These are phyloP conservation scores for Karalla daura DNA, from an alignment of 2,797 vertebrate species.

Conservation along the genomic window DNA sequence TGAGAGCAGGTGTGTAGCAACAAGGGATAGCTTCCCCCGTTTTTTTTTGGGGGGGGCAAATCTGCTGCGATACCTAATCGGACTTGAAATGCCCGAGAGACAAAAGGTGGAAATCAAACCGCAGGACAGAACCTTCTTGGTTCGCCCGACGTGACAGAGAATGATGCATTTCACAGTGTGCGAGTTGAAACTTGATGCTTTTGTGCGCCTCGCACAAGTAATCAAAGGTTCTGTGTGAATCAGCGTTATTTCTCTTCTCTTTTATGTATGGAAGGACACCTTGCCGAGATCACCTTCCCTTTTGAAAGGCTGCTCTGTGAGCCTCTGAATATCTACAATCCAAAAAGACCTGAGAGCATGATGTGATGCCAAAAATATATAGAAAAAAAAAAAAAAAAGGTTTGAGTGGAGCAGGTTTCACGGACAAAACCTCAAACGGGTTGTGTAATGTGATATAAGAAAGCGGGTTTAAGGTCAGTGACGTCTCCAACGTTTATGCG, in stretches of 20 bases:
- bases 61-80: constrained; percentile 23
- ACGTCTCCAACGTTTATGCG: too few relatives aligned
- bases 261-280: neutral
- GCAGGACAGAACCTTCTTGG: neutral
- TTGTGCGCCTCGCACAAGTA: neutral
- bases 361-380: neutral
- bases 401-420: neutral
- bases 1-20: neutral
- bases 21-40: neutral
- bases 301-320: neutral
- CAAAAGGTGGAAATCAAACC: constrained; percentile 14
- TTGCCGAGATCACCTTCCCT: neutral
- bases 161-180: neutral
- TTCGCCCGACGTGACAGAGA: neutral
- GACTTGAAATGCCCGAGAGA: constrained; percentile 13
- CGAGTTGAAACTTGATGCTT: neutral
- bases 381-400: too few relatives aligned
- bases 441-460: too few relatives aligned
- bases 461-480: too few relatives aligned
- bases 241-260: neutral
- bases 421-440: neutral
- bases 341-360: neutral
- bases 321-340: too few relatives aligned
- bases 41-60: neutral
- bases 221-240: neutral